Percentiles rank a stretch among this genome's conserved stretches.
phyloP scores from a whole-genome alignment of 92 coral and sea anemone species.

The Chrysogorgia sp. region DNA sequence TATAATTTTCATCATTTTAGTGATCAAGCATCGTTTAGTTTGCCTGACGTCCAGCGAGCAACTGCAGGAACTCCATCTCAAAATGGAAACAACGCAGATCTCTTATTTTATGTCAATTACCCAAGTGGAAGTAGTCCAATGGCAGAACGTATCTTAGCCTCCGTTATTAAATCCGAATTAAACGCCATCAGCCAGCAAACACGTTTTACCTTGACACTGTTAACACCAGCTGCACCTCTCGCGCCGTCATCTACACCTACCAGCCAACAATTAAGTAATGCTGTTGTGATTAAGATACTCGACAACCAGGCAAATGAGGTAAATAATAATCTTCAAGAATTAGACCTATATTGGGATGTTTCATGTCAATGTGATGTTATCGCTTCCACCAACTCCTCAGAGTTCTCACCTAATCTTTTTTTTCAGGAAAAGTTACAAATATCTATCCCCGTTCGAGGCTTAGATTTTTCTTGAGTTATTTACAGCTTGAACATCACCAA shows the following conservation, averaged over 20 bases:
- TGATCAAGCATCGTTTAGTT: neutral
- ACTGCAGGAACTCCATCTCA: constrained; percentile 4
- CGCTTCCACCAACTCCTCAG: no score
- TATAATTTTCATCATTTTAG: neutral
- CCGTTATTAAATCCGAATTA: neutral
- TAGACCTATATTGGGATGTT: neutral
- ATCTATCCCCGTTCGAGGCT: no score
- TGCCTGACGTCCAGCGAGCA: constrained; percentile 21
- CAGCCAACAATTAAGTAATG: constrained; percentile 65
- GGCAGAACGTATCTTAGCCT: constrained; percentile 1
- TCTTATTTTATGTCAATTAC: constrained; percentile 34
- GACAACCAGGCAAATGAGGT: constrained; percentile 26
- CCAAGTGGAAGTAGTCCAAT: constrained; percentile 19
- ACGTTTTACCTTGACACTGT: constrained; percentile 20
- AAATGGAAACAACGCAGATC: constrained; percentile 14
- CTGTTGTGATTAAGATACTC: constrained; percentile 46
- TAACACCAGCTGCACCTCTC: constrained; percentile 2
- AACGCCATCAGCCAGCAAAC: constrained; percentile 9
- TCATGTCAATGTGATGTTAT: neutral
- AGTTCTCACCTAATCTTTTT: no score
- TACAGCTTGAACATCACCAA: no score
- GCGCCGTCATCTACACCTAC: constrained; percentile 1
- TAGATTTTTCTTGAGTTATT: no score
- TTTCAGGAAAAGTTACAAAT: no score
- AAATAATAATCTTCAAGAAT: neutral